Conservation (phyloP, 2,797 vertebrate species). For the Lepus oiostolus region DNA sequence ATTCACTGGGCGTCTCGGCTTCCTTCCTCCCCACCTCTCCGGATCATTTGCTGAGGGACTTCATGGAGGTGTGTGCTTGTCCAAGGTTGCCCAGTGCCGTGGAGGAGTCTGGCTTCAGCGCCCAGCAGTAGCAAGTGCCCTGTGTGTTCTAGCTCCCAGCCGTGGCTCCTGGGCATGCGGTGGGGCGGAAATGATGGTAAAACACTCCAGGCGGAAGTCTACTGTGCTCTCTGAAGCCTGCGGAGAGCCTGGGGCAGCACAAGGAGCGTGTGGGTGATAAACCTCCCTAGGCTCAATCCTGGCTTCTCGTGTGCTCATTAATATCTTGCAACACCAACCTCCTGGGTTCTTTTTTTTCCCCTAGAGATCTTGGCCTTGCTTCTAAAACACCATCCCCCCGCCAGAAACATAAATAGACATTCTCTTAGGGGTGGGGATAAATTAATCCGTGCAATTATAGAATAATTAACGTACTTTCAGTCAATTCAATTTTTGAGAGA, state of each 20-base stretch:
- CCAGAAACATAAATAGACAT: slow-evolving; percentile 73
- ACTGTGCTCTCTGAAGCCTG: background rate
- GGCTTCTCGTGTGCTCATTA: slow-evolving; percentile 20
- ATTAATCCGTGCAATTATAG: slow-evolving; percentile 78
- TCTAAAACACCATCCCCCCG: background rate
- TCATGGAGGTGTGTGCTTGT: background rate
- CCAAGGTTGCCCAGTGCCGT: background rate
- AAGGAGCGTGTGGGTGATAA: background rate
- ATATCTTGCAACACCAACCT: background rate
- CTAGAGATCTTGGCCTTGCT: slow-evolving; percentile 64
- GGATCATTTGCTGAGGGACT: background rate
- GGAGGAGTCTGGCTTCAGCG: background rate
- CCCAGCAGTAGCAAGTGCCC: background rate
- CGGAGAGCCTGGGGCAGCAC: background rate
- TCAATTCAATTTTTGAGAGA: slow-evolving; percentile 78
- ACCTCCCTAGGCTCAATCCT: background rate
- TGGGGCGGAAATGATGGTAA: background rate
- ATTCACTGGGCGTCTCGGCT: background rate
- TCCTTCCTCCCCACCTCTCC: background rate
- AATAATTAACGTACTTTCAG: slow-evolving; percentile 81
- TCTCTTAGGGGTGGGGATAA: slow-evolving; percentile 68
- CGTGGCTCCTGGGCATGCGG: background rate
- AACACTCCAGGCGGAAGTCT: background rate
- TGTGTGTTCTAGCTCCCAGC: background rate
- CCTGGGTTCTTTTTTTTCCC: background rate